Evolutionary conservation across 53 echinoderm and acorn worm species (phyloP).

Genomic region (Henricia sp.): DNA sequence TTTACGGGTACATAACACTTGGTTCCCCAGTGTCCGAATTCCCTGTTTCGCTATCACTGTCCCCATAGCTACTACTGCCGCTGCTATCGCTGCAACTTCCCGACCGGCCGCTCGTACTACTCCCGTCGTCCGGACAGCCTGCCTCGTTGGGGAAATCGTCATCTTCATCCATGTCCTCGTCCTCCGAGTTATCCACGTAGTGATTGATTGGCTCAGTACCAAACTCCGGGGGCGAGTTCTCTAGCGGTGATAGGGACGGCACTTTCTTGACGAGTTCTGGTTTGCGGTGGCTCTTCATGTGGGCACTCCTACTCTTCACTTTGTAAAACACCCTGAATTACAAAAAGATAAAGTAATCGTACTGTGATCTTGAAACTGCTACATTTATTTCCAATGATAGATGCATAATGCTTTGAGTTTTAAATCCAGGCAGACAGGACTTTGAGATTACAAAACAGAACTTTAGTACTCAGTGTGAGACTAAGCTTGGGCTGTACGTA

Average conservation of each 20-base stretch:
- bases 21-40: background rate
- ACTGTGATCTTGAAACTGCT: too few species aligned
- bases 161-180: slow-evolving; percentile 61
- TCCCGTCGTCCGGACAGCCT: slow-evolving; percentile 12
- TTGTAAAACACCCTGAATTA: slow-evolving; percentile 83
- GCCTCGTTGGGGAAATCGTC: slow-evolving; percentile 40
- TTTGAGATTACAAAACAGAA: too few species aligned
- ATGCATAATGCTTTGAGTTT: too few species aligned
- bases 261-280: slow-evolving; percentile 37
- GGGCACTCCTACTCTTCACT: slow-evolving; percentile 91
- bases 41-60: slow-evolving; percentile 29
- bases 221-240: slow-evolving; percentile 41
- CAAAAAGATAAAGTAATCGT: too few species aligned
- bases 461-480: too few species aligned
- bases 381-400: too few species aligned
- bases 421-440: too few species aligned
- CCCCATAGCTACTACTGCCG: background rate
- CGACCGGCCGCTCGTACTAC: slow-evolving; percentile 23
- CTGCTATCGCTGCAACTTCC: slow-evolving; percentile 44
- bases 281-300: slow-evolving; percentile 95
- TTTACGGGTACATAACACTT: too few species aligned
- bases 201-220: slow-evolving; percentile 57
- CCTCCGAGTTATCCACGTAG: slow-evolving; percentile 47
- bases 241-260: slow-evolving; percentile 9
- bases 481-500: too few species aligned